Conservation (phyloP, 2,888 invertebrate genomes). For the Endotricha flammealis region DNA sequence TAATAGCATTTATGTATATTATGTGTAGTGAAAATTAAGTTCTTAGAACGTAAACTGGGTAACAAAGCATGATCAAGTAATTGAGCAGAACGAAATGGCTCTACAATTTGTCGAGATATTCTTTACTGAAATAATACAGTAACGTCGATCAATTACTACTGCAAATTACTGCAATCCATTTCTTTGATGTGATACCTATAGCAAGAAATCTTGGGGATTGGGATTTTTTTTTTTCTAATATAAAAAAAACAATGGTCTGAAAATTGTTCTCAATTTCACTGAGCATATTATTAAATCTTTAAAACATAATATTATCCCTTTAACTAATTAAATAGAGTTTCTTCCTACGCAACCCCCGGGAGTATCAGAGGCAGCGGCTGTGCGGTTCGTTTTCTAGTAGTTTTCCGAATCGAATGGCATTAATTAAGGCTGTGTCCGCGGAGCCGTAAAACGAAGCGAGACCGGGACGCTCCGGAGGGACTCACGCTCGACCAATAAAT, state of each 20-base stretch:
- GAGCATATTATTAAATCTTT: too few species aligned
- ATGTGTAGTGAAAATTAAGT: constrained; percentile 21
- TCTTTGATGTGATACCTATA: too few species aligned
- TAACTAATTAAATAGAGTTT: too few species aligned
- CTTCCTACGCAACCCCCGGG: too few species aligned
- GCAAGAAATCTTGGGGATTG: too few species aligned
- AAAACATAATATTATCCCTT: too few species aligned
- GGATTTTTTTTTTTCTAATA: too few species aligned
- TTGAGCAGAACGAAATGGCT: constrained; percentile 25
- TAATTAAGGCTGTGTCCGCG: constrained; percentile 59
- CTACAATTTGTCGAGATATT: neutral
- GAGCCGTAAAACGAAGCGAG: constrained; percentile 45
- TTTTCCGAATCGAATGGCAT: constrained; percentile 68
- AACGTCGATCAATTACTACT: too few species aligned
- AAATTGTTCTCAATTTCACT: too few species aligned
- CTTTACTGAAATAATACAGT: neutral
- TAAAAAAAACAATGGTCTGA: too few species aligned
- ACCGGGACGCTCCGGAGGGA: constrained; percentile 23
- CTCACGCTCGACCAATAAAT: constrained; percentile 68
- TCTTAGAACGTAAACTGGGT: constrained; percentile 26
- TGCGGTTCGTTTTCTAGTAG: constrained; percentile 49
- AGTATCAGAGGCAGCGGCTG: neutral
- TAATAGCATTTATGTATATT: constrained; percentile 18
- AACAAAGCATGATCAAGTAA: constrained; percentile 33
- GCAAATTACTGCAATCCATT: too few species aligned